Base-by-base conservation (phyloP, 2,113 vertebrate genomes). In the Apteryx mantelli region DNA sequence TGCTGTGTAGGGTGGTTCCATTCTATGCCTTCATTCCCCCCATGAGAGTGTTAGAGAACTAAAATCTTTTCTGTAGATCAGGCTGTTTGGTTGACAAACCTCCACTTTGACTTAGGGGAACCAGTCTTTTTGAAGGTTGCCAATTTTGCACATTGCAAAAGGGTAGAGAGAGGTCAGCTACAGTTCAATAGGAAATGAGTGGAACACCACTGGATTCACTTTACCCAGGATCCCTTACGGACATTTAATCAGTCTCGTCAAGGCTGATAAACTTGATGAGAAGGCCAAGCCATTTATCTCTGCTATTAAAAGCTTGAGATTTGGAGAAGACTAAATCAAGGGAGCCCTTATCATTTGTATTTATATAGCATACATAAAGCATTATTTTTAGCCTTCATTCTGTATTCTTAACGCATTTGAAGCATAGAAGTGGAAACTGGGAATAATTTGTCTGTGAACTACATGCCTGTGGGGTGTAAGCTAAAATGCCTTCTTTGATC, bases 371-470 rank as follows among this genome's bases (percentile, higher is more conserved):
- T 69, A 21, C 55, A 56, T 46, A 52, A 36, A 76, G 63, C 60
- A 71, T 30, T 96, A 78, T 93, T 86, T 92, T 95, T 91, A 95
- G 75, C 56, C 93, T 96, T 94, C n/a, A 34, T 82, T 68, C 66
- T 93, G 85, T 79, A 81, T 88, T 91, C 82, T 88, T 88, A 94
- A 88, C 64, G 77, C 61, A 83, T 93, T 92, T 91, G 65, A 95
- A 97, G 71, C 90, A 83, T 56, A 89, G 93, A 77, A 93, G 56
- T 90, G 52, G 82, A 93, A 97, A 95, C 91, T 89, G 89, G 87
- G 88, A 97, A 95, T 95, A 95, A 96, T 91, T 96, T 97, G 85
- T 93, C 86, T 96, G 86, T 82, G 93, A 95, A 91, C 70, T 78
- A 82, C 69, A 92, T 89, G 96, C 93, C 95, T 91, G 90, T 91